These are phyloP conservation scores for Andrena bicolor DNA, from an alignment of 2,888 invertebrate species.

Conservation along the genomic window DNA sequence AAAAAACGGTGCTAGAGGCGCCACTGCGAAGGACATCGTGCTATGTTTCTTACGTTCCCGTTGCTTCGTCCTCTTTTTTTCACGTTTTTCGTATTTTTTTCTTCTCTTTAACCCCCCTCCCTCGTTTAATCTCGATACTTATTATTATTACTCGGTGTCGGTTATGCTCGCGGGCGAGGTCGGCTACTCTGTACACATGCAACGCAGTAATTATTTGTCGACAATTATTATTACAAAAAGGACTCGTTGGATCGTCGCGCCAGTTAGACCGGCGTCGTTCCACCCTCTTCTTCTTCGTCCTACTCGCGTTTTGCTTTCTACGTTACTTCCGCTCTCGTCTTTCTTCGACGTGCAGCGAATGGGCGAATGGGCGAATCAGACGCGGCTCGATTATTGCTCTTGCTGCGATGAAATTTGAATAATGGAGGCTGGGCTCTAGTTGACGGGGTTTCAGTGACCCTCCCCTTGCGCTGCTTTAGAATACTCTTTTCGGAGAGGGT, in stretches of 20 bases:
- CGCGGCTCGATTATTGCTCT: slow-evolving; percentile 18
- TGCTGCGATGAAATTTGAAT: too few species aligned
- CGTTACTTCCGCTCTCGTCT: background rate
- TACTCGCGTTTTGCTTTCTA: slow-evolving; percentile 9
- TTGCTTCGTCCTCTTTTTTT: slow-evolving; percentile 33
- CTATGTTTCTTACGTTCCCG: slow-evolving; percentile 25
- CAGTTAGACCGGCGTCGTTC: slow-evolving; percentile 19
- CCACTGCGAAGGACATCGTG: background rate
- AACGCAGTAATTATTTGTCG: slow-evolving; percentile 70
- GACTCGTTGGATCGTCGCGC: slow-evolving; percentile 60
- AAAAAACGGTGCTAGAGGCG: slow-evolving; percentile 5
- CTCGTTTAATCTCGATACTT: too few species aligned
- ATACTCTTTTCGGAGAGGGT: too few species aligned
- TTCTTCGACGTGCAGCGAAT: background rate
- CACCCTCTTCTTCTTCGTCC: slow-evolving; percentile 37
- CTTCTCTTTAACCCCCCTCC: slow-evolving; percentile 10
- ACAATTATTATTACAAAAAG: slow-evolving; percentile 76
- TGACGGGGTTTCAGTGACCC: too few species aligned
- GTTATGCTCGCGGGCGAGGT: slow-evolving; percentile 47
- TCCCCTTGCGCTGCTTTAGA: too few species aligned
- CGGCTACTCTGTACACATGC: slow-evolving; percentile 76
- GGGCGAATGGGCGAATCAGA: background rate
- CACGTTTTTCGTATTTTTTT: slow-evolving; percentile 24
- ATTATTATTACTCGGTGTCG: background rate
- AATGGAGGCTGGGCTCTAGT: too few species aligned